phyloP scores from a whole-genome alignment of 2,113 vertebrate species.

The Mustela lutreola region DNA sequence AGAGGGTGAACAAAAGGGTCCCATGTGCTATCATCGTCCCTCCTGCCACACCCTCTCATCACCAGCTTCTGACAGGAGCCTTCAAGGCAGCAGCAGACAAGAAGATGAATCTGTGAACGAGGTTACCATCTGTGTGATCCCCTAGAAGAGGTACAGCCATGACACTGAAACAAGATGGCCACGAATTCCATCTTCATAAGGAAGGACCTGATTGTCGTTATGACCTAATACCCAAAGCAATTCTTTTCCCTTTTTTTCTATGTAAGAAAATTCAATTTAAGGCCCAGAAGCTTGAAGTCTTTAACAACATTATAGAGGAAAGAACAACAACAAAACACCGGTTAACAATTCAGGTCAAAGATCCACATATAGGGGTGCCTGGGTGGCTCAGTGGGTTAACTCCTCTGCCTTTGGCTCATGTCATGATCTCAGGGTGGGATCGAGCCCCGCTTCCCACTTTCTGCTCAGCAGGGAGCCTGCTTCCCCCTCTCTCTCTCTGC shows the following conservation, averaged over 20 bases:
- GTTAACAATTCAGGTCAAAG: constrained; percentile 32
- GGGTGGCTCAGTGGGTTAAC: too few species aligned
- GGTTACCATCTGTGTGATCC: background rate
- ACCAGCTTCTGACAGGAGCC: background rate
- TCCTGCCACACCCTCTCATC: background rate
- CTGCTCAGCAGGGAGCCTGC: too few species aligned
- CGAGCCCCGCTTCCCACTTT: too few species aligned
- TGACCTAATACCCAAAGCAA: background rate
- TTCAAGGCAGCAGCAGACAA: background rate
- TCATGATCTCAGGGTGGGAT: too few species aligned
- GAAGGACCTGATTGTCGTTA: background rate
- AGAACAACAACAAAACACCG: background rate
- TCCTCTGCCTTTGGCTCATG: too few species aligned
- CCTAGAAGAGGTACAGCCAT: background rate
- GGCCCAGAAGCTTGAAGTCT: background rate
- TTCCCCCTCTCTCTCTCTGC: too few species aligned
- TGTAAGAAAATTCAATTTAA: background rate
- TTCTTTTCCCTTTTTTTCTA: background rate
- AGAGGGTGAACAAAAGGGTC: background rate
- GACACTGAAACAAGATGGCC: background rate
- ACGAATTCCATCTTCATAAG: background rate
- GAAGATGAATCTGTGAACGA: background rate
- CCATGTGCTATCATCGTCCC: fast-evolving
- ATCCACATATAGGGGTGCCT: background rate
- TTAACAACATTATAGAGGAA: background rate